Percentiles rank a stretch among this genome's conserved stretches.
phyloP scores from a whole-genome alignment of 1,140 invertebrate genomes.

The Catajapyx aquilonaris region DNA sequence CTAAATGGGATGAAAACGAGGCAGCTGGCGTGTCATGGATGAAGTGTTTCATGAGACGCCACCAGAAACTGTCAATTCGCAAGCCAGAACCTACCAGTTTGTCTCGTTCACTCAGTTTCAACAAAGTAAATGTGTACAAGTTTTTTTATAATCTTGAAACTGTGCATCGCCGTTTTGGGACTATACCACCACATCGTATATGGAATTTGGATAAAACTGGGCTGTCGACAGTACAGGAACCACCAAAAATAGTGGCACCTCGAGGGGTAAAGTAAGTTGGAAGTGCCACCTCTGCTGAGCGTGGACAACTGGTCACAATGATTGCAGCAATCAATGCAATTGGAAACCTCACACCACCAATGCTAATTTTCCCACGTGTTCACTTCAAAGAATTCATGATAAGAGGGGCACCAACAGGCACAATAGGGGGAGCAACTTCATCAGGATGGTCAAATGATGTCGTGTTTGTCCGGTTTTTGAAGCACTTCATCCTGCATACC shows the following conservation, averaged over 20 bases:
- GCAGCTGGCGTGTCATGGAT: constrained; percentile 19
- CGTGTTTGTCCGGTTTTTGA: no score
- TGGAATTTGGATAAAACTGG: constrained; percentile 18
- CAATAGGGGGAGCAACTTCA: constrained; percentile 16
- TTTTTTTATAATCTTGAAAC: constrained; percentile 20
- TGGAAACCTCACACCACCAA: constrained; percentile 10
- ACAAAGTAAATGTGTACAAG: constrained; percentile 19
- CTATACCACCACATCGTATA: constrained; percentile 11
- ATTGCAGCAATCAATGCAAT: constrained; percentile 11
- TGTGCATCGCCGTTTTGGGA: no score
- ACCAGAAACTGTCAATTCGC: constrained; percentile 17
- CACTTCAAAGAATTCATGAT: constrained; percentile 14
- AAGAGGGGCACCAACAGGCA: constrained; percentile 14
- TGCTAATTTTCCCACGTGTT: constrained; percentile 17
- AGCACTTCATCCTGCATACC: no score
- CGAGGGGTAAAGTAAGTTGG: constrained; percentile 18
- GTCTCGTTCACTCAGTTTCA: constrained; percentile 21
- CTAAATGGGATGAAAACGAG: constrained; percentile 15
- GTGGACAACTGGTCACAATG: constrained; percentile 15
- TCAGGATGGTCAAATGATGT: constrained; percentile 22
- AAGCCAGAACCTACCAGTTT: constrained; percentile 22
- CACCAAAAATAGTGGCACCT: constrained; percentile 15
- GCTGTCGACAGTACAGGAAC: constrained; percentile 17
- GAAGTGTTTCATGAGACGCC: constrained; percentile 17
- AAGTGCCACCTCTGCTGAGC: constrained; percentile 14